These are phyloP conservation scores for Dolichotis patagonum DNA, from an alignment of 2,113 vertebrate species.

Conservation along the genomic window DNA sequence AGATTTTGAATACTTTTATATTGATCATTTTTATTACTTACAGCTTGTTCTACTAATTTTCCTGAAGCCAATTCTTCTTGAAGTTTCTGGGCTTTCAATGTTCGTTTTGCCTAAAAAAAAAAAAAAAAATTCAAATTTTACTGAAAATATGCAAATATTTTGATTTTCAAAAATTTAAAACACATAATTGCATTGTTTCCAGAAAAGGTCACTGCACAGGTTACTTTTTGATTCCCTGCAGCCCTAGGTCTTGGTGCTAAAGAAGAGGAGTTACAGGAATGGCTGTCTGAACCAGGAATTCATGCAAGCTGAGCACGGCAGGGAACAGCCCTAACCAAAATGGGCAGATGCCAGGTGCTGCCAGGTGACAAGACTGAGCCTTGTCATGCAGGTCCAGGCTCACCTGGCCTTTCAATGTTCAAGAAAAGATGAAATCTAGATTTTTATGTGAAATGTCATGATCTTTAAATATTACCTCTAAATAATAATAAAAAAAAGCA, in stretches of 20 bases:
- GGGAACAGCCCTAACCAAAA: neutral
- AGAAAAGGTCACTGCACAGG: slow-evolving; percentile 12
- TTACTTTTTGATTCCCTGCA: neutral
- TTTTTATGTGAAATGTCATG: neutral
- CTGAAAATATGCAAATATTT: slow-evolving; percentile 20
- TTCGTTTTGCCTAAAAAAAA: slow-evolving; percentile 93
- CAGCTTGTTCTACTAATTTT: slow-evolving; percentile 94
- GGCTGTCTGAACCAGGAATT: neutral
- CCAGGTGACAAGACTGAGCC: neutral
- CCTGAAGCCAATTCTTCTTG: slow-evolving; percentile 98
- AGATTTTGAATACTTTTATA: neutral
- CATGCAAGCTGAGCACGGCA: neutral
- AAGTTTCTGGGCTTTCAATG: slow-evolving; percentile 97
- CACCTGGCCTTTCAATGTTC: neutral
- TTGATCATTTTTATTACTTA: slow-evolving; percentile 83
- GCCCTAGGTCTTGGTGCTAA: neutral
- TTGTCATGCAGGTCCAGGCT: neutral
- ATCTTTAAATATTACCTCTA: slow-evolving; percentile 2
- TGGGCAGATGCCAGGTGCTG: neutral
- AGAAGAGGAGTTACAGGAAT: neutral
- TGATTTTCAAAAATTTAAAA: slow-evolving; percentile 25
- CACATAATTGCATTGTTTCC: neutral
- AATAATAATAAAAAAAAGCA: neutral
- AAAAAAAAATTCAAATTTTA: slow-evolving; percentile 39
- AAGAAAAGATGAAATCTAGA: slow-evolving; percentile 30